Base-by-base conservation (phyloP, 2,888 invertebrate genomes). In the Psylliodes chrysocephalus region DNA sequence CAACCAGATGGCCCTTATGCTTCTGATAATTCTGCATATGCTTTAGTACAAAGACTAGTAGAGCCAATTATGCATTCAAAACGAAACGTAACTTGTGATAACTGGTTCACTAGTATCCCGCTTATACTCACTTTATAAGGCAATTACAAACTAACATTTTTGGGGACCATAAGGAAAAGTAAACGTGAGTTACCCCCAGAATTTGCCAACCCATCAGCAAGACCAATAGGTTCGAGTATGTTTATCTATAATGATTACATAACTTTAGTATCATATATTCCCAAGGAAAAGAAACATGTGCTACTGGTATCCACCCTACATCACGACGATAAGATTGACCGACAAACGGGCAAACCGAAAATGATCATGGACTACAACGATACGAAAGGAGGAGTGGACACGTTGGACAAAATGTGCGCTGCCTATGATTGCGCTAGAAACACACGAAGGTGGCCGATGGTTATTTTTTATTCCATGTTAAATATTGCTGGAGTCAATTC, bases 241-340 rank as follows among this genome's bases (percentile, higher is more conserved):
- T n/a, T n/a, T n/a, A n/a, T n/a, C n/a, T n/a, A n/a, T n/a, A n/a
- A n/a, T n/a, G n/a, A n/a, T n/a, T n/a, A n/a, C n/a, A n/a, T n/a
- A n/a, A n/a, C n/a, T n/a, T n/a, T n/a, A n/a, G n/a, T n/a, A n/a
- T n/a, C n/a, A n/a, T n/a, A n/a, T n/a, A n/a, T n/a, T n/a, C n/a
- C n/a, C n/a, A n/a, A n/a, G 61, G 68, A 68, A 66, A 69, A 70
- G 42, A 77, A 77, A 67, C 70, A 73, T 63, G 74, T 78, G 22
- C 17, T 76, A 33, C 55, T 73, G 30, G 51, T 78, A 64, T 78
- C 77, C 47, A 70, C 68, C 10, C 38, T n/a, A n/a, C n/a, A n/a
- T n/a, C n/a, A n/a, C n/a, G n/a, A n/a, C n/a, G n/a, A n/a, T n/a
- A n/a, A n/a, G 38, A 75, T 77, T 53, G 74, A 78, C 70, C 25